Base-by-base conservation (phyloP, 2,113 vertebrate species). In the Cyprichromis sp. region DNA sequence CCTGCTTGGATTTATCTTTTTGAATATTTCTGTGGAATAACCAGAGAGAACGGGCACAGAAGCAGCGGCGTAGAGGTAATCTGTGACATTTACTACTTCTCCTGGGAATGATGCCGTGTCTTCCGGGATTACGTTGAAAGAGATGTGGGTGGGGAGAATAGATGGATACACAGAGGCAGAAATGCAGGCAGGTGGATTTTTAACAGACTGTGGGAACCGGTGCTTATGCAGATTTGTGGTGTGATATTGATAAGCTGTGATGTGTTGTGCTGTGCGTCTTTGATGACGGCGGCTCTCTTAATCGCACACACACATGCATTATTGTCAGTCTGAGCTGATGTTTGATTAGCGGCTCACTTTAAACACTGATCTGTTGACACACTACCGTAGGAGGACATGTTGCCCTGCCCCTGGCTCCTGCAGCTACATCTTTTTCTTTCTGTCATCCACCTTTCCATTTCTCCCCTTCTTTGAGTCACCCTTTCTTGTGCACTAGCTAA, bases 301-400 rank as follows among this genome's bases (percentile, higher is more conserved):
- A 80, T 45, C 83, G 45, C 59, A 53, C 87, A 86, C 87, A 86
- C 83, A 83, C 76, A 78, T 79, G 81, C 55, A 78, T 87, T 86
- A 90, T 81, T 84, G 86, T 57, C 38, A 79, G 76, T 86, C 59
- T 86, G 52, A 82, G 83, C 52, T 63, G 8, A 42, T 90, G 83
- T 91, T 94, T 90, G 87, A 40, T 90, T 90, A 83, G 73, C 19
- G 84, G 88, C 79, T 89, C 57, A 78, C 86, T 91, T 91, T 61
- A 90, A 90, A 90, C 84, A 73, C 92, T 94, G 91, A 92, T 68
- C 45, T 94, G 90, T 94, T 97, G 95, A 92, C 93, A 94, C 85
- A 89, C 63, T 87, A 87, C 89, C 87, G 89, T 91, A 89, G 92
- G 95, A 94, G 86, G 95, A 96, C 96, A 96, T 97, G 97, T 96